Conservation (phyloP, 2,888 invertebrate genomes). For the Luperina nickerlii region DNA sequence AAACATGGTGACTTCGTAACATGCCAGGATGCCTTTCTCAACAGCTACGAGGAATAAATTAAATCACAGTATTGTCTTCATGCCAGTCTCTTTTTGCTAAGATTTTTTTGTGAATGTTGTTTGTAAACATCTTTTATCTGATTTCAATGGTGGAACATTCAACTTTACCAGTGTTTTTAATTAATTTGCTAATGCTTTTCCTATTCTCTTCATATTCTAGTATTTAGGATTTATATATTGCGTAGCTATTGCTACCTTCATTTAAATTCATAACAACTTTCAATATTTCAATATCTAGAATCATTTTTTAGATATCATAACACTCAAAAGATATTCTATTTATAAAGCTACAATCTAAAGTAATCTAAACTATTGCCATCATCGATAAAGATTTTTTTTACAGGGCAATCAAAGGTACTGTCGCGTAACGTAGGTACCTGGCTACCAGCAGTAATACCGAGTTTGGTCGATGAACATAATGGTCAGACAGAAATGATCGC, state of each 20-base stretch:
- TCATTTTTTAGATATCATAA: slow-evolving; percentile 52
- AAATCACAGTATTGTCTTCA: slow-evolving; percentile 66
- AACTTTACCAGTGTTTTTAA: slow-evolving; percentile 15
- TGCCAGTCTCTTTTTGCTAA: slow-evolving; percentile 45
- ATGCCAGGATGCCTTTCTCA: slow-evolving; percentile 65
- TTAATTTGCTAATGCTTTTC: slow-evolving; percentile 3
- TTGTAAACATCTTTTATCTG: slow-evolving; percentile 38
- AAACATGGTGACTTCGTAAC: slow-evolving; percentile 63
- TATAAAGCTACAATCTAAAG: slow-evolving; percentile 56
- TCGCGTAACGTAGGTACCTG: slow-evolving; percentile 28
- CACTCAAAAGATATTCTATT: slow-evolving; percentile 56
- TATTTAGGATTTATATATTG: not conserved
- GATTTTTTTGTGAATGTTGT: slow-evolving; percentile 38
- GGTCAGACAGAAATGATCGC: slow-evolving; percentile 71
- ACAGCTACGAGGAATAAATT: slow-evolving; percentile 67
- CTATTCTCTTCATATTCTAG: slow-evolving; percentile 4
- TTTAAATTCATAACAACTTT: slow-evolving; percentile 16
- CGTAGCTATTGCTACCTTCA: not conserved
- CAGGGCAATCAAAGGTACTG: slow-evolving; percentile 27
- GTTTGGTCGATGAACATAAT: slow-evolving; percentile 76
- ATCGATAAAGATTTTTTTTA: slow-evolving; percentile 46
- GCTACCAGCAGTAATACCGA: slow-evolving; percentile 39
- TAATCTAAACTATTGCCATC: slow-evolving; percentile 40
- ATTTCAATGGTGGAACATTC: slow-evolving; percentile 24
- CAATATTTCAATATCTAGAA: slow-evolving; percentile 27